Base-by-base conservation (phyloP, 2,888 invertebrate genomes). In the Linyphia triangularis region DNA sequence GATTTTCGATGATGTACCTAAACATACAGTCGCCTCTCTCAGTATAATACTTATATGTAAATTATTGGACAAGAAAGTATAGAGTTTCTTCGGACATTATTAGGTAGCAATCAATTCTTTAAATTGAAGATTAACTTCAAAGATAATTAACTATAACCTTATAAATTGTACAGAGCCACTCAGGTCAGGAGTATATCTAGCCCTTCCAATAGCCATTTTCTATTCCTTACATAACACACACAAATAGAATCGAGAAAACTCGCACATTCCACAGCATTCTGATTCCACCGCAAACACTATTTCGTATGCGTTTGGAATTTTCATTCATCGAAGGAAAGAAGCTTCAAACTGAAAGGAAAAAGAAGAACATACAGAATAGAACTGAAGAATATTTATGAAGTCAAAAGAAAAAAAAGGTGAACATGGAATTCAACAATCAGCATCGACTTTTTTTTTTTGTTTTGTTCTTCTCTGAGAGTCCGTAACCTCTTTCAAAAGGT, bases 321-420 rank as follows among this genome's bases (percentile, higher is more conserved):
- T 77, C 69, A 77, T 75, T 33, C 43, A 59, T 26, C 67, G 30
- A n/a, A n/a, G 61, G n/a, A 61, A 77, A 13, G 24, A 75, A 59
- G 24, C 63, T 69, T 40, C 57, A 67, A 24, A n/a, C n/a, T 2
- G 57, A 57, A 59, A 77, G 77, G n/a, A 51, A 13, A 10, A 16
- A 51, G 51, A 3, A 51, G 9, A 85, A 77, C 73, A 65, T 26
- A 37, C 65, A 67, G 75, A 85, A 77, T 51, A 63, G 75, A 24
- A 51, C 51, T 37, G 75, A n/a, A 51, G 84, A 85, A 85, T 85
- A 77, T 85, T 85, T 85, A 77, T 85, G 84, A 85, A 85, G 57
- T 69, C 37, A 69, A 67, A 85, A 85, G 57, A 59, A 26, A 69
- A 67, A 33, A 51, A 51, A 5, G 75, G 9, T 37, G 75, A 69